Evolutionary conservation across 2,797 vertebrate species (phyloP).

Genomic region (Enteromius radiatus): DNA sequence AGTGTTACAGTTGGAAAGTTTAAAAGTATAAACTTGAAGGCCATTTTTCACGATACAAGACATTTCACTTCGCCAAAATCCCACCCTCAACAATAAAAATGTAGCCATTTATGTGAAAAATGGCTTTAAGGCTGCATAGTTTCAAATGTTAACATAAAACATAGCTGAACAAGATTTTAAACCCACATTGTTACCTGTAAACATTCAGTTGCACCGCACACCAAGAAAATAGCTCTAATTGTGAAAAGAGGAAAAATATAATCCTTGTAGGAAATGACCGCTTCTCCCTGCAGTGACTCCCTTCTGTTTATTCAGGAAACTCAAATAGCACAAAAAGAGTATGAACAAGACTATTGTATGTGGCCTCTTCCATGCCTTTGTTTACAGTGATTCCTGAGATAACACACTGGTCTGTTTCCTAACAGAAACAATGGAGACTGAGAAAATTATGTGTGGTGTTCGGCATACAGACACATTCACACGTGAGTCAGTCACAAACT

Average conservation of each 20-base stretch:
- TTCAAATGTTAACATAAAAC: constrained; percentile 7
- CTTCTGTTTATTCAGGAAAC: constrained; percentile 60
- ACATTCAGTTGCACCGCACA: constrained; percentile 17
- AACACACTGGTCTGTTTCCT: constrained; percentile 70
- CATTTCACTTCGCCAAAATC: neutral
- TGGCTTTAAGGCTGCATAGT: neutral
- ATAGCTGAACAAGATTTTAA: neutral
- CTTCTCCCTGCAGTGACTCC: constrained; percentile 57
- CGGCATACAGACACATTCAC: constrained; percentile 54
- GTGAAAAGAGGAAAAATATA: constrained; percentile 58
- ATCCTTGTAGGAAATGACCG: constrained; percentile 56
- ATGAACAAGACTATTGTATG: constrained; percentile 68
- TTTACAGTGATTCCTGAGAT: constrained; percentile 66
- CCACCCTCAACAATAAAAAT: constrained; percentile 14
- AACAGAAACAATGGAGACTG: constrained; percentile 67
- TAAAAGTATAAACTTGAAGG: constrained; percentile 8
- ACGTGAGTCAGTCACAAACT: constrained; percentile 48
- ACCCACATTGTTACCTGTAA: constrained; percentile 18
- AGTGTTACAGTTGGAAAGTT: constrained; percentile 1
- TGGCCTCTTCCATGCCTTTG: constrained; percentile 60
- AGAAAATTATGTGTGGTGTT: constrained; percentile 52
- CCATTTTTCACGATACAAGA: constrained; percentile 13
- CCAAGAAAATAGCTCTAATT: constrained; percentile 12
- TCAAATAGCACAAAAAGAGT: constrained; percentile 56
- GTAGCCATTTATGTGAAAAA: constrained; percentile 3